Base-by-base conservation (phyloP, 1,140 invertebrate species). In the Anastrepha ludens region DNA sequence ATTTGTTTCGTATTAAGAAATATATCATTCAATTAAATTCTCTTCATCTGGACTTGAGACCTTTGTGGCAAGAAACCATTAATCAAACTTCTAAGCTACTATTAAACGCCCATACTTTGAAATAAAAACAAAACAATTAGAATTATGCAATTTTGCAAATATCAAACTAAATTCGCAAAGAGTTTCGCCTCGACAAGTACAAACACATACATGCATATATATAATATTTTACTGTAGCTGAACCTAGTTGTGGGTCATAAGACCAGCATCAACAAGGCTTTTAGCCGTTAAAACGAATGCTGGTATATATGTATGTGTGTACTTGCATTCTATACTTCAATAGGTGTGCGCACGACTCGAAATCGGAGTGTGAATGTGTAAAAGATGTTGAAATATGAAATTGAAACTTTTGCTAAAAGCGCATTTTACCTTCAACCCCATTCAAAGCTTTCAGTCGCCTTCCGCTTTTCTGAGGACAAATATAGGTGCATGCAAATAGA, bases 381-480 rank as follows among this genome's bases (percentile, higher is more conserved):
- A n/a, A 8, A 64, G n/a, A 6, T 0, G 62, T 17, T 0, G 2
- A 67, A 29, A 29, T 67, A 44, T 47, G 67, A 44, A 74, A 74
- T 74, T 74, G 15, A 74, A 74, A 74, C 15, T 74, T 74, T 74
- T 47, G 44, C 67, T n/a, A 74, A 41, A 74, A 74, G 67, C 67
- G 39, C 41, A 44, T 74, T 74, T 47, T 74, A 47, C 67, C 67
- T 74, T 74, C 67, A 74, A 74, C 39, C 67, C 15, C 39, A 47
- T 44, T 44, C 41, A 74, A 74, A 74, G 67, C 67, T 74, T 7
- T 74, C 41, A 74, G 67, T 44, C 41, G 39, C 64, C 64, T 67
- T 67, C 64, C 64, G 64, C 64, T 67, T 67, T 67, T 39, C 20
- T 39, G 11, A 39, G 11, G 20, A 67, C 11, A 67, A 29, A 67